Evolutionary conservation across 2,888 invertebrate genomes (phyloP).

Genomic region (Euspilapteryx auroguttella): DNA sequence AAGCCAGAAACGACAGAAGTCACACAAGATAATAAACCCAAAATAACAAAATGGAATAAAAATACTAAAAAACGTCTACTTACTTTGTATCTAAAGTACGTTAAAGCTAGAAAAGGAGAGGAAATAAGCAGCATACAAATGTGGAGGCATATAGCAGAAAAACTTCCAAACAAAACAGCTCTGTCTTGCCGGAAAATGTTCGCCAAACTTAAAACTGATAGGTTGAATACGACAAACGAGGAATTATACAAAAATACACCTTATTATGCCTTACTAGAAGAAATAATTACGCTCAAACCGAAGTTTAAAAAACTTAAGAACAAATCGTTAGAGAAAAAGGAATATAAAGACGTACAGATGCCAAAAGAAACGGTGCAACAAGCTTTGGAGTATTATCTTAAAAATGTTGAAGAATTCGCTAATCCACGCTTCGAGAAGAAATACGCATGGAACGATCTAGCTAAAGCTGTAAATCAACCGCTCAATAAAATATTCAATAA

Average conservation of each 20-base stretch:
- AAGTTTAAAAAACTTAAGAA: slow-evolving; percentile 21
- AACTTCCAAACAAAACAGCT: slow-evolving; percentile 22
- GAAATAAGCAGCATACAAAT: slow-evolving; percentile 26
- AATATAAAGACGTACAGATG: slow-evolving; percentile 24
- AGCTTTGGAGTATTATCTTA: slow-evolving; percentile 31
- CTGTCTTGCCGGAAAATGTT: slow-evolving; percentile 31
- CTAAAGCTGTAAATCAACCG: slow-evolving; percentile 22
- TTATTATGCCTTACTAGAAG: slow-evolving; percentile 22
- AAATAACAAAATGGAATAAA: slow-evolving; percentile 27
- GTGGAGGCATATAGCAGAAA: slow-evolving; percentile 31
- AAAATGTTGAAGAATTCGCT: slow-evolving; percentile 35
- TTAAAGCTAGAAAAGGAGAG: slow-evolving; percentile 21
- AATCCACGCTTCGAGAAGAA: slow-evolving; percentile 39
- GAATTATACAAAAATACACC: slow-evolving; percentile 12
- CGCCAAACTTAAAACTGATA: slow-evolving; percentile 19
- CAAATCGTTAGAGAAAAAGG: slow-evolving; percentile 14
- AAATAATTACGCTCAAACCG: slow-evolving; percentile 24
- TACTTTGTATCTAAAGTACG: slow-evolving; percentile 28
- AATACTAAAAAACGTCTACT: slow-evolving; percentile 26
- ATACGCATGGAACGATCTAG: slow-evolving; percentile 36
- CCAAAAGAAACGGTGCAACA: slow-evolving; percentile 22
- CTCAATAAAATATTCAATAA: slow-evolving; percentile 33
- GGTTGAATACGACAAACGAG: slow-evolving; percentile 8
- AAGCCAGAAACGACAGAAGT: slow-evolving; percentile 21
- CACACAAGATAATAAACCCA: slow-evolving; percentile 10